Percentiles rank a stretch among this genome's conserved stretches.
These are phyloP conservation scores for Spodoptera litura DNA, from an alignment of 1,140 invertebrate genomes.

Conservation along the genomic window DNA sequence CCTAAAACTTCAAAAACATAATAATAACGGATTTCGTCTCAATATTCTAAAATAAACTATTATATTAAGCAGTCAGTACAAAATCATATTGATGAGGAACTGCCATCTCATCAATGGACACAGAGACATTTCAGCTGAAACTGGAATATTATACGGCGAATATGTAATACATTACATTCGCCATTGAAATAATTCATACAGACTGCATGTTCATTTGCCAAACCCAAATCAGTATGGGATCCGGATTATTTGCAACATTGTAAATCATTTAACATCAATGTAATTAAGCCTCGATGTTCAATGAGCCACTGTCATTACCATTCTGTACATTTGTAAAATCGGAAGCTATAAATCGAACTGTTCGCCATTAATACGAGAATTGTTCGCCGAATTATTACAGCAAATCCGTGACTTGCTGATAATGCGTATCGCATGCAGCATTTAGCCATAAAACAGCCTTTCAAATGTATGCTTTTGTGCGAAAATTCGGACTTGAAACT, in stretches of 20 bases:
- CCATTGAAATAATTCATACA: not conserved
- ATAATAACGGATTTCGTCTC: too few relatives aligned
- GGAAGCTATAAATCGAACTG: constrained; percentile 19
- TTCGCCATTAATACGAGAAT: not conserved
- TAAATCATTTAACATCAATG: constrained; percentile 14
- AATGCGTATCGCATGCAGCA: not conserved
- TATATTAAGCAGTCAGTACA: too few relatives aligned
- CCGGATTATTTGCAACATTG: not conserved
- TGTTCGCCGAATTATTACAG: constrained; percentile 5
- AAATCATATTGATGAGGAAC: too few relatives aligned
- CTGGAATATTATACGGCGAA: too few relatives aligned
- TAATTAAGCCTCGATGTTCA: not conserved
- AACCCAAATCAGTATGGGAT: not conserved
- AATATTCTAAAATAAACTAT: too few relatives aligned
- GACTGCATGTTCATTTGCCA: not conserved
- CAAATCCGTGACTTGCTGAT: constrained; percentile 6
- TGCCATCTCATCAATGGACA: not conserved
- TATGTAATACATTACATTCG: too few relatives aligned
- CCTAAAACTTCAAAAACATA: too few relatives aligned
- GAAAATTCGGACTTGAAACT: not conserved
- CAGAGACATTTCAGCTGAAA: not conserved
- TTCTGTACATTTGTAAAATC: constrained; percentile 1
- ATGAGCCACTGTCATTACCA: not conserved
- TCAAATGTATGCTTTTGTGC: constrained; percentile 15
- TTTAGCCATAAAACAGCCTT: not conserved